These are phyloP conservation scores for Scaptomyza montana DNA, from an alignment of 1,140 invertebrate genomes.

Conservation along the genomic window DNA sequence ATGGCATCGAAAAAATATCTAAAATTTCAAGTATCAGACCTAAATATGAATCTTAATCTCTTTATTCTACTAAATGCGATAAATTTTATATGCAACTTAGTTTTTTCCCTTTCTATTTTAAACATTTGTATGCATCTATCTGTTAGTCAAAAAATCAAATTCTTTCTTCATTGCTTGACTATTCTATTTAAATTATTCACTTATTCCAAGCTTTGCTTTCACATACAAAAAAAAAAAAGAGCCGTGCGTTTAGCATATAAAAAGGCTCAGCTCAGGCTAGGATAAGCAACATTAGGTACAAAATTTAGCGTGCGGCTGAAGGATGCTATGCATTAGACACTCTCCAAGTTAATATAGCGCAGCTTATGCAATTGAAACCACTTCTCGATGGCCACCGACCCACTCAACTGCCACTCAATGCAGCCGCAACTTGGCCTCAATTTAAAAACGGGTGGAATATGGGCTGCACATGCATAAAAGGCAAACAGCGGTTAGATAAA, in stretches of 20 bases:
- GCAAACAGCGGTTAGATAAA: conserved; percentile 4
- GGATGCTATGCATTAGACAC: conserved; percentile 23
- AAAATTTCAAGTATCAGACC: no score
- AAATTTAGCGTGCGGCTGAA: conserved; percentile 26
- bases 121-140: no score
- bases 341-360: conserved; percentile 42
- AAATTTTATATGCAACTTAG: no score
- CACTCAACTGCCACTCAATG: conserved; percentile 32
- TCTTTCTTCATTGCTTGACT: no score
- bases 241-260: neutral
- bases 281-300: conserved; percentile 28
- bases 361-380: conserved; percentile 61
- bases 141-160: no score
- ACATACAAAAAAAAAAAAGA: neutral
- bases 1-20: no score
- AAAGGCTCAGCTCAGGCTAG: neutral
- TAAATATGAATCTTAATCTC: no score
- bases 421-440: conserved; percentile 68
- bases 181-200: no score
- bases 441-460: conserved; percentile 28
- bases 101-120: no score
- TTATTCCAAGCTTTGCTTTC: neutral
- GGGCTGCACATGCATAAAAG: conserved; percentile 22
- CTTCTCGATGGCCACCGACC: conserved; percentile 29
- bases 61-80: no score